Percentiles rank a stretch among this genome's conserved stretches.
Evolutionary conservation across 2,888 invertebrate genomes (phyloP).

Genomic region (Stenurella melanura): DNA sequence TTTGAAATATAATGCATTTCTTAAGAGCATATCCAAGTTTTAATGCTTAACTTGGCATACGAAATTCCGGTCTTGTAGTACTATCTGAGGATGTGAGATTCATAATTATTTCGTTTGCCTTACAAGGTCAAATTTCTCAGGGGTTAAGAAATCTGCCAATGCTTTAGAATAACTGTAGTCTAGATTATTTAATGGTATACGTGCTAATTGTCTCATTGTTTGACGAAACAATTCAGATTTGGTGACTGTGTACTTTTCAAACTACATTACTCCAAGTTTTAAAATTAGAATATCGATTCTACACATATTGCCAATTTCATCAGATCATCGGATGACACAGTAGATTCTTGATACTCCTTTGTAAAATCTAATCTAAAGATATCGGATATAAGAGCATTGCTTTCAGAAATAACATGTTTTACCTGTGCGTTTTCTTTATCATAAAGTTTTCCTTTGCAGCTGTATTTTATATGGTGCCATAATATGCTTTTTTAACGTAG

Average conservation of each 20-base stretch:
- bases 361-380: neutral
- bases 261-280: constrained; percentile 36
- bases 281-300: constrained; percentile 33
- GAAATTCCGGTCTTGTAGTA: constrained; percentile 14
- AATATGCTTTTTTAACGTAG: constrained; percentile 44
- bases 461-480: constrained; percentile 36
- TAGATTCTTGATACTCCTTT: neutral
- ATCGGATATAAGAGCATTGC: constrained; percentile 1
- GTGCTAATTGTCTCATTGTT: constrained; percentile 40
- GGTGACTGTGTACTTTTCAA: constrained; percentile 35
- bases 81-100: no score
- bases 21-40: constrained; percentile 8
- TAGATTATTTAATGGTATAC: neutral
- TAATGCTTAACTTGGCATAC: neutral
- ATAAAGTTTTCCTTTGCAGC: constrained; percentile 5
- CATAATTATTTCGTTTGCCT: constrained; percentile 20
- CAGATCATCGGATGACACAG: neutral
- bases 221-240: constrained; percentile 43
- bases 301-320: neutral
- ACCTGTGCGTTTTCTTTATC: neutral
- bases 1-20: neutral
- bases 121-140: constrained; percentile 30
- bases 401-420: neutral
- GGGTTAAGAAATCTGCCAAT: constrained; percentile 19
- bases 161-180: neutral